Base-by-base conservation (phyloP, 2,888 invertebrate species). In the Anagyrus pseudococci region DNA sequence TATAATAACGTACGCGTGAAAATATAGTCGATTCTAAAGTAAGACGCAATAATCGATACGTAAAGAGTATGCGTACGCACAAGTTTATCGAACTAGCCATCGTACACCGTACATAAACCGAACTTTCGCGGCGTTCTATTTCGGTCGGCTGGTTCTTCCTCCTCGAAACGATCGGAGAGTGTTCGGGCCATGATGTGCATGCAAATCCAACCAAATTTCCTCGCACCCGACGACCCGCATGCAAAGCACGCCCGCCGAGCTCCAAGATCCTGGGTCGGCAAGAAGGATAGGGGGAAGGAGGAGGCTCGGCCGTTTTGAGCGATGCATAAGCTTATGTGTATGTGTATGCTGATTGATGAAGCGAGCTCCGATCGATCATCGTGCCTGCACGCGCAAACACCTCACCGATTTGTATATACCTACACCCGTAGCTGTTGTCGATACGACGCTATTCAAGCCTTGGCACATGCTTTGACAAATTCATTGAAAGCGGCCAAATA, bases 131-230 rank as follows among this genome's bases (percentile, higher is more conserved):
- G 43, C 23, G 6, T 43, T 71, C 68, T 72, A 72, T 72, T 73
- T 73, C 56, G 70, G 72, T n/a, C n/a, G n/a, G n/a, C n/a, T n/a
- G n/a, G n/a, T n/a, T 66, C 67, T 58, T 61, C 56, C 71, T 69
- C 66, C 66, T 63, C 53, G 66, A 66, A 69, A 53, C 61, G 54
- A 61, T 43, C 56, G 56, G n/a, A 37, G 13, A 15, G 2, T 10
- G 8, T 15, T 37, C 15, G 26, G 15, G 23, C 10, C 20, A 46
- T 64, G 72, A 66, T 68, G 62, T 73, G 77, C 71, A 77, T 77
- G 76, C 76, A 76, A 77, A 77, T 76, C 68, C 70, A 68, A 69
- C 73, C 74, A 72, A 76, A 76, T 75, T 74, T 75, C 70, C 70
- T 67, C 68, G 71, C 67, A 4, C 25, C 17, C 19, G 17, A 23